Evolutionary conservation across 2,113 vertebrate species (phyloP).

Genomic region (Rhabdornis inornatus): DNA sequence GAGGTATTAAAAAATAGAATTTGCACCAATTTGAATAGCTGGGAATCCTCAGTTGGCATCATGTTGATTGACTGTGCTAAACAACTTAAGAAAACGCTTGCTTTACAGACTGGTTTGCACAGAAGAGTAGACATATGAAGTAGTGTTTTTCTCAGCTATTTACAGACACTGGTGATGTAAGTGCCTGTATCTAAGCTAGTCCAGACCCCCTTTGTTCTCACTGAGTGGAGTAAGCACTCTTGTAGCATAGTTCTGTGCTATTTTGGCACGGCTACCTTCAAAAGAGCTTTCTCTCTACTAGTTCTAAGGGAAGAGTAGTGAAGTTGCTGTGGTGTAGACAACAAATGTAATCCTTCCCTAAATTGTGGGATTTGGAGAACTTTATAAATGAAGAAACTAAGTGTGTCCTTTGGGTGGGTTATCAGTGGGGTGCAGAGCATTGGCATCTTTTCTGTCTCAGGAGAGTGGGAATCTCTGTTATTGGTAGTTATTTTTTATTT

Average conservation of each 20-base stretch:
- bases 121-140: neutral
- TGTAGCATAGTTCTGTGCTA: neutral
- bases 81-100: neutral
- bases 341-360: neutral
- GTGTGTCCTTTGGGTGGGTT: neutral
- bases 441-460: neutral
- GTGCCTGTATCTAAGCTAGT: neutral
- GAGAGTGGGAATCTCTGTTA: neutral
- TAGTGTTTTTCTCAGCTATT: neutral
- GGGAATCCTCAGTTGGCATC: neutral
- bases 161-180: neutral
- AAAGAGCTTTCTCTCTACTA: neutral
- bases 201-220: neutral
- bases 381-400: neutral
- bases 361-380: neutral
- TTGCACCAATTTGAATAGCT: neutral
- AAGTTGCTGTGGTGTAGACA: neutral
- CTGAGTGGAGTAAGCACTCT: neutral
- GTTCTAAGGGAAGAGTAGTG: neutral
- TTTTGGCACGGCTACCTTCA: neutral
- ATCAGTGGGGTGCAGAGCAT: neutral
- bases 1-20: conserved; percentile 74
- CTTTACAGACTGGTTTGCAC: neutral
- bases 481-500: neutral
- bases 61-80: neutral